Percentiles rank a stretch among this genome's conserved stretches.
Evolutionary conservation across 2,888 invertebrate genomes (phyloP).

Genomic region (Pristionchus japonicus): DNA sequence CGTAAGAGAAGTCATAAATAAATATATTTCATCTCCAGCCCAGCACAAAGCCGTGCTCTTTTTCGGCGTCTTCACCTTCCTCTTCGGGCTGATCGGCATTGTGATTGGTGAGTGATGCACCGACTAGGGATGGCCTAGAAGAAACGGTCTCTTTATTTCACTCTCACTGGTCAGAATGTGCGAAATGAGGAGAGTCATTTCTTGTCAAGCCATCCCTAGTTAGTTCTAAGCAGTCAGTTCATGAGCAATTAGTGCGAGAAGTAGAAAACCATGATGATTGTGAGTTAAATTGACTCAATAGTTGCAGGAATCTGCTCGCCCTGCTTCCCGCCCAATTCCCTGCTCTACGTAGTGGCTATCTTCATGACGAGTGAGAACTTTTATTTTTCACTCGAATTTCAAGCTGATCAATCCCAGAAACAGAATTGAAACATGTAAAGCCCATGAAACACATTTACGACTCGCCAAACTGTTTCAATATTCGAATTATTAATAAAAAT

Average conservation of each 20-base stretch:
- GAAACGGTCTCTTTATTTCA: no score
- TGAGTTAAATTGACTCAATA: not conserved
- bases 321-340: constrained; percentile 64
- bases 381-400: not conserved
- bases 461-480: no score
- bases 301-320: constrained; percentile 59
- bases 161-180: no score
- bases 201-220: no score
- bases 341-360: constrained; percentile 62
- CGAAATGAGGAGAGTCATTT: no score
- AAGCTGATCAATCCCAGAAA: not conserved
- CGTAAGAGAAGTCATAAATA: not conserved
- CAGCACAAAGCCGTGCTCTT: constrained; percentile 67
- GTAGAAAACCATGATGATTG: no score
- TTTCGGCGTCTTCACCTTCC: constrained; percentile 64
- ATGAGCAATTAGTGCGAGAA: no score
- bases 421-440: not conserved
- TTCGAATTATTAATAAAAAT: no score
- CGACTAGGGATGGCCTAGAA: not conserved
- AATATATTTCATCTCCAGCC: constrained; percentile 52
- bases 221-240: no score
- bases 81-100: constrained; percentile 58
- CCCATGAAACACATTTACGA: no score
- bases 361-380: constrained; percentile 60
- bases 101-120: not conserved